Base-by-base conservation (phyloP, 1,140 invertebrate genomes). In the Eufriesea mexicana region DNA sequence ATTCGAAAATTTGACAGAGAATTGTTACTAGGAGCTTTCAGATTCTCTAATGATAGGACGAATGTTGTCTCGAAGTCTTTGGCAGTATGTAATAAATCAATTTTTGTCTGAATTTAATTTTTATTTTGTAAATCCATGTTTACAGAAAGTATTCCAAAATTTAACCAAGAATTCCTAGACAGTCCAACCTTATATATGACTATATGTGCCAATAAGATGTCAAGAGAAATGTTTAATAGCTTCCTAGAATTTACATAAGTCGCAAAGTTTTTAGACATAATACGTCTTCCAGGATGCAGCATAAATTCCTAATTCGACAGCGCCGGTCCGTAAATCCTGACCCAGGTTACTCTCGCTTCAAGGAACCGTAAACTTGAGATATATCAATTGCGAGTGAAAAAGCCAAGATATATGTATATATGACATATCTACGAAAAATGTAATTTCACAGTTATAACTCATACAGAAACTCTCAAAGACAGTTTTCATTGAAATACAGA, bases 301-400 rank as follows among this genome's bases (percentile, higher is more conserved):
- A 55, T 72, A 55, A 72, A 72, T 55, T 42, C 28, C 14, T 72
- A 72, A 72, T 72, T 23, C 70, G 51, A 55, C 42, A 55, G 25
- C 70, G 9, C 25, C 16, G 70, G 7, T 55, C 51, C 70, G 70
- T 72, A n/a, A 72, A 55, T 72, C 2, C 5, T 2, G 28, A 54
- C 20, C 16, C 28, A 20, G 28, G 28, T 54, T 35, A 71, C 49
- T 20, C 8, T 25, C 10, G 25, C 5, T 16, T 23, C 18, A 54
- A 35, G 12, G 18, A 35, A 54, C 49, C 68, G 45, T 28, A 51
- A 71, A 18, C 8, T 71, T 25, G 2, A 28, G 49, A 35, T 12
- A 18, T 23, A 28, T 23, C 16, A 71, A 71, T 71, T 25, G n/a
- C 5, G 0, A 6, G 2, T 14, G 67, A 70, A 23, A 67, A 23